These are phyloP conservation scores for Microcebus ravelobensis DNA, from an alignment of 2,113 vertebrate species.

Conservation along the genomic window DNA sequence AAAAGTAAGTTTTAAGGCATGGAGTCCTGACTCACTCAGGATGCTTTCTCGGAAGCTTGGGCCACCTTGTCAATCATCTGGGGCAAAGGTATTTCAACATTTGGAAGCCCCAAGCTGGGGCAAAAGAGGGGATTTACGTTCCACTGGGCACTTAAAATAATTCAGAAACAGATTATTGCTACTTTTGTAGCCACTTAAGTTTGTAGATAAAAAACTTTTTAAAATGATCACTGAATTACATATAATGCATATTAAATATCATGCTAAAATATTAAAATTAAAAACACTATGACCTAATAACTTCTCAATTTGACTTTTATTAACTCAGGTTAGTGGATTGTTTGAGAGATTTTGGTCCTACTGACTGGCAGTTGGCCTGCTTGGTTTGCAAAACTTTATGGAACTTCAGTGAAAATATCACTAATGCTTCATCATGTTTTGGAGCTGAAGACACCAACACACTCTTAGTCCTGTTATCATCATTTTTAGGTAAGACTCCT, in stretches of 20 bases:
- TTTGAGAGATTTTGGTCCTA: conserved; percentile 92
- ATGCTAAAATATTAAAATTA: background rate
- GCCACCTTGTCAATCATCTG: background rate
- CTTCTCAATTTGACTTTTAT: background rate
- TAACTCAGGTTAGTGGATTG: conserved; percentile 92
- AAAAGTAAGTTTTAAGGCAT: conserved; percentile 88
- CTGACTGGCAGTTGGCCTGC: conserved; percentile 95
- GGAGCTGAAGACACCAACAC: conserved; percentile 79
- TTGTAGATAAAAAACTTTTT: background rate
- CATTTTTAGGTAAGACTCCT: conserved; percentile 88
- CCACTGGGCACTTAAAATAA: background rate
- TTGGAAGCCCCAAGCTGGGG: background rate
- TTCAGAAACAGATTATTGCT: background rate
- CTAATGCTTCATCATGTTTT: conserved; percentile 73
- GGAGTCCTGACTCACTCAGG: background rate
- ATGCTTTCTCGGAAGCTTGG: background rate
- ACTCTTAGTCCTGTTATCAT: conserved; percentile 86
- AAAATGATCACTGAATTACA: background rate
- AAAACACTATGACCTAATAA: background rate
- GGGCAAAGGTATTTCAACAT: background rate
- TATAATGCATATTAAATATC: background rate
- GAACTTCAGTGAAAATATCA: conserved; percentile 90
- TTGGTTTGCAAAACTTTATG: conserved; percentile 95
- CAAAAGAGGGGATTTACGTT: background rate
- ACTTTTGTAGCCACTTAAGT: background rate